A percentile compares a stretch with the other conserved stretches of the same genome.
phyloP scores from a whole-genome alignment of 2,113 vertebrate genomes.

The Ciconia maguari region DNA sequence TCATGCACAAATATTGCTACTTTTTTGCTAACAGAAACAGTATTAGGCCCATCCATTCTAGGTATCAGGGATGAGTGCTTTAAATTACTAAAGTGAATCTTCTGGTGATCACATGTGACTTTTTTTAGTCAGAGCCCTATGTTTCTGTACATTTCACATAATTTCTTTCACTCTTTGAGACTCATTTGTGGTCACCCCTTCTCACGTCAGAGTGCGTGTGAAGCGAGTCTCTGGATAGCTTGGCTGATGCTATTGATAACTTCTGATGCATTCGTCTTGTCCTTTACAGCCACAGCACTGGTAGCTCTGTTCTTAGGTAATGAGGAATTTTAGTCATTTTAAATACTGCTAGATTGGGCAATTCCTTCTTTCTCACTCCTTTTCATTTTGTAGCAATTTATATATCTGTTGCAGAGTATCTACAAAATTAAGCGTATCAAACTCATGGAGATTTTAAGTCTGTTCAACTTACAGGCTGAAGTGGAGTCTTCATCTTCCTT shows the following conservation, averaged over 20 bases:
- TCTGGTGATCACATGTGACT: background rate
- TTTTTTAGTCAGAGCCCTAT: background rate
- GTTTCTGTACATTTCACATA: background rate
- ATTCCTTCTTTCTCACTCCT: background rate
- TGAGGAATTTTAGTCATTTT: background rate
- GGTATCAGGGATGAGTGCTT: background rate
- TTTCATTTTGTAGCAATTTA: background rate
- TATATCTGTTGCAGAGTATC: background rate
- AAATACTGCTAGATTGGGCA: background rate
- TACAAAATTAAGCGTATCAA: background rate
- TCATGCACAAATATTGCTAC: background rate
- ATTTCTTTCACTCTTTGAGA: background rate
- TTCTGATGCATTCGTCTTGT: background rate
- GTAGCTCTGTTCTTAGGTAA: background rate
- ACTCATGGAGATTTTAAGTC: background rate
- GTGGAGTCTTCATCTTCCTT: background rate
- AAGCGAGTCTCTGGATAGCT: background rate
- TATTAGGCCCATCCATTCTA: background rate
- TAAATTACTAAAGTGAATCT: background rate
- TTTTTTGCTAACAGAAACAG: background rate
- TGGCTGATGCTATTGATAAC: background rate
- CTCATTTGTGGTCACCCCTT: background rate
- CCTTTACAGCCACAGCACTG: background rate
- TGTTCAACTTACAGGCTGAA: background rate
- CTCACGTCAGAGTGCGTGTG: accelerated